Conservation (phyloP, 2,888 invertebrate species). For the Apomyelois bistriatella region DNA sequence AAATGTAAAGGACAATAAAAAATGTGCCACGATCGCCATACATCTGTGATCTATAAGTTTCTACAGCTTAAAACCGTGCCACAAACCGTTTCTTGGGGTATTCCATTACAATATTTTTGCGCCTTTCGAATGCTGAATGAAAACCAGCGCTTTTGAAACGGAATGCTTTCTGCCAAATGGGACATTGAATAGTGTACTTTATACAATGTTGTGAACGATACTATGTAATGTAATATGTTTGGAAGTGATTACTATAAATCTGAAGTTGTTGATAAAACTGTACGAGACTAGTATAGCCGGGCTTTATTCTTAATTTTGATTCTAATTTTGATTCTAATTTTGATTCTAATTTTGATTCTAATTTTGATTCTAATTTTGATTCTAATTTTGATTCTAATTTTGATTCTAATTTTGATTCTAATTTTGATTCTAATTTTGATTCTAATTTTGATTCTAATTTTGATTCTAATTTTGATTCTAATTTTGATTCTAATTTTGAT, state of each 20-base stretch:
- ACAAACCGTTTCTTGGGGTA: conserved; percentile 18
- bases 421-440: no score
- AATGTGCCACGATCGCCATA: neutral
- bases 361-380: no score
- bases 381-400: no score
- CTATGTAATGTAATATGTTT: neutral
- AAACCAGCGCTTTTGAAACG: conserved; percentile 18
- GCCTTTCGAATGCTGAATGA: conserved; percentile 29
- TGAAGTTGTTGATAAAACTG: neutral
- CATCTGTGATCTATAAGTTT: neutral
- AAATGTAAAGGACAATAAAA: no score
- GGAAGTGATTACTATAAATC: neutral
- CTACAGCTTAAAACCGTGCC: neutral
- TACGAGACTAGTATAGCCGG: no score
- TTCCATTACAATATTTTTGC: conserved; percentile 56
- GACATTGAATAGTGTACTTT: neutral
- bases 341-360: no score
- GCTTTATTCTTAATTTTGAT: no score
- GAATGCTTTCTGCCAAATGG: conserved; percentile 7
- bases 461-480: no score
- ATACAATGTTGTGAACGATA: neutral
- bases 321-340: no score
- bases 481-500: no score
- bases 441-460: no score
- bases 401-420: no score